Evolutionary conservation across 2,113 vertebrate genomes (phyloP).

Genomic region (Aegithalos caudatus): DNA sequence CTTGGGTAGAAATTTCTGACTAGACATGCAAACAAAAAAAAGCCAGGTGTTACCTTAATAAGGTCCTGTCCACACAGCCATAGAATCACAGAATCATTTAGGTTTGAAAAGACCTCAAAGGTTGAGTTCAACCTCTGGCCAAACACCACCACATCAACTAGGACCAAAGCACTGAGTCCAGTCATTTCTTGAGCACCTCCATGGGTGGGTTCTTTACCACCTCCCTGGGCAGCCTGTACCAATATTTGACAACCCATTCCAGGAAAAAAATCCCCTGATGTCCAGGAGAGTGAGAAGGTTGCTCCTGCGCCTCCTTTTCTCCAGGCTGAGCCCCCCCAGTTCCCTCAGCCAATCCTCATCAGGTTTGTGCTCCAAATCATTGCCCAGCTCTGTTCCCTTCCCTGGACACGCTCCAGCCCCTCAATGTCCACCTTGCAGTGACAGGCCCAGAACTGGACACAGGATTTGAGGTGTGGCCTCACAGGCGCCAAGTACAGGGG

Average conservation of each 20-base stretch:
- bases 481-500: background rate
- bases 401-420: background rate
- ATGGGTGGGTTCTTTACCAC: fast-evolving
- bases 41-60: background rate
- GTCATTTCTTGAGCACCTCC: fast-evolving
- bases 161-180: background rate
- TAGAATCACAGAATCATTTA: background rate
- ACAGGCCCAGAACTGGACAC: fast-evolving
- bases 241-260: background rate
- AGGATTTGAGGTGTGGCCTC: background rate
- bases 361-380: background rate
- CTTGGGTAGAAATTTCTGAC: background rate
- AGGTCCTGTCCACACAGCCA: fast-evolving
- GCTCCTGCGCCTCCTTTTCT: background rate
- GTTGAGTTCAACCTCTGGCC: background rate
- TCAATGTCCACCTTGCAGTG: background rate
- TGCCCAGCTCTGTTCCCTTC: background rate
- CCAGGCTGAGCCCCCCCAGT: background rate
- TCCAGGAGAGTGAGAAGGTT: background rate
- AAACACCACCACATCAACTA: background rate
- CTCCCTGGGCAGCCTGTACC: background rate
- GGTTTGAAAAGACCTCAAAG: background rate
- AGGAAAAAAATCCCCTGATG: background rate
- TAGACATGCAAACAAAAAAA: background rate
- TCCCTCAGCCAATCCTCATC: background rate